These are phyloP conservation scores for Pterostichus madidus DNA, from an alignment of 2,888 invertebrate genomes.

Conservation along the genomic window DNA sequence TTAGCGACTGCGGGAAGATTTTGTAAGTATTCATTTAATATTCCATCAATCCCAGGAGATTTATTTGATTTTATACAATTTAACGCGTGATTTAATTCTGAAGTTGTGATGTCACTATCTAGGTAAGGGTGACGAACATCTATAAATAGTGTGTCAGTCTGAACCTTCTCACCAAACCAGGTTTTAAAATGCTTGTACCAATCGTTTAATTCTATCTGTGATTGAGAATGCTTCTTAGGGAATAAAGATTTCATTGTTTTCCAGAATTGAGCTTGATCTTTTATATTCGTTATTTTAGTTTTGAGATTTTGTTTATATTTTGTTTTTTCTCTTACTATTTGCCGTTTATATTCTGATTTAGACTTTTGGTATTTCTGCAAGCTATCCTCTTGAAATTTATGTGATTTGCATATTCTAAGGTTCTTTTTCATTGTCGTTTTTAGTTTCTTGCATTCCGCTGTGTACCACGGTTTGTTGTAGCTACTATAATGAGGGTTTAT, in stretches of 20 bases:
- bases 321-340: background rate
- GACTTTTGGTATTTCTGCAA: background rate
- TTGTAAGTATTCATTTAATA: background rate
- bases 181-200: background rate
- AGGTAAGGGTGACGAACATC: background rate
- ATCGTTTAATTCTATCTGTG: background rate
- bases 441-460: background rate
- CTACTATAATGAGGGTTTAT: background rate
- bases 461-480: background rate
- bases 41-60: background rate
- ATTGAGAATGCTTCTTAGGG: background rate
- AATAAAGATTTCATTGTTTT: conserved; percentile 9
- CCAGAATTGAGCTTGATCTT: background rate
- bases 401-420: background rate
- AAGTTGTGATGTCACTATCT: background rate
- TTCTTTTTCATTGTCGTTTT: background rate
- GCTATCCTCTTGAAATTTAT: background rate
- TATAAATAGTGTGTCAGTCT: background rate
- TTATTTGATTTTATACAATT: background rate
- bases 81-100: background rate
- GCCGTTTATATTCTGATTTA: background rate
- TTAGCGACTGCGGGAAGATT: background rate
- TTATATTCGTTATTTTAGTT: background rate
- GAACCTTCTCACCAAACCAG: background rate
- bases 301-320: background rate